Base-by-base conservation (phyloP, 2,888 invertebrate genomes). In the Ennomos erosarius region DNA sequence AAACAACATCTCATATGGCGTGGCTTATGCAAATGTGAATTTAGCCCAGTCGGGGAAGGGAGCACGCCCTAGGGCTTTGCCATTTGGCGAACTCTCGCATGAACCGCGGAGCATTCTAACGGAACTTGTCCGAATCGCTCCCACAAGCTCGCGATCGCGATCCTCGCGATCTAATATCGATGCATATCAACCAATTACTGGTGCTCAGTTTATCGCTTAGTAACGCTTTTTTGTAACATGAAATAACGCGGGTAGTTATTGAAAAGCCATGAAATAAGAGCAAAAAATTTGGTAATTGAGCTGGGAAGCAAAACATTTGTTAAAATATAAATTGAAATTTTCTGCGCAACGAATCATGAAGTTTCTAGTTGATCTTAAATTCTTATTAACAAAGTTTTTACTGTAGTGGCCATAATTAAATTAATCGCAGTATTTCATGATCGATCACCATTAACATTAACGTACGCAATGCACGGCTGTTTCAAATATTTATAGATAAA, bases 71-170 rank as follows among this genome's bases (percentile, higher is more conserved):
- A 70, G 70, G 75, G 71, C 71, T 69, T 65, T 63, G 64, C 62
- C 68, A 63, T 56, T 66, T 60, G 63, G 42, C 63, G 62, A 58
- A 62, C 71, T 69, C 71, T 75, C 69, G 71, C 71, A 71, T 73
- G 74, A 49, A 45, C 48, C 54, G 48, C 40, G 36, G 45, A 33
- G 37, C 42, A 68, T 61, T 67, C 64, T 68, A 65, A 65, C 63
- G 63, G 63, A 74, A 73, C 76, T 26, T 76, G 70, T 69, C 70
- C 64, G 76, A 79, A 78, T 76, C 70, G 74, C 76, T 78, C 65
- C 74, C 71, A 72, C 76, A 79, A 79, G 76, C 75, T 67, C 72
- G 73, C 71, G n/a, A n/a, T n/a, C n/a, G n/a, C n/a, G n/a, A n/a
- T n/a, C n/a, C 75, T 67, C 72, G 73, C 71, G 70, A 71, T 72